phyloP scores from a whole-genome alignment of 1,140 invertebrate species.

The Drosophila kohkoa region DNA sequence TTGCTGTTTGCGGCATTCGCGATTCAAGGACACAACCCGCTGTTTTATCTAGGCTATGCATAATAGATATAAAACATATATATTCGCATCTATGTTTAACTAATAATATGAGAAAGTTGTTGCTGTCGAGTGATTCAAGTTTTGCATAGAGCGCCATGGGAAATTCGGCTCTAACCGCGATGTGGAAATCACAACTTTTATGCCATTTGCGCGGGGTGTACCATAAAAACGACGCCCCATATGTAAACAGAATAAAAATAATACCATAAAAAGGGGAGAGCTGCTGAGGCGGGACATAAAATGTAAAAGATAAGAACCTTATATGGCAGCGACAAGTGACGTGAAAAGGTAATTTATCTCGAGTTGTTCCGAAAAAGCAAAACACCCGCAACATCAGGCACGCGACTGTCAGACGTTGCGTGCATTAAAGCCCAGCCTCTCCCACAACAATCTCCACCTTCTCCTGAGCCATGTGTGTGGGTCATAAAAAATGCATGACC shows the following conservation, averaged over 20 bases:
- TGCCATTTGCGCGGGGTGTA: slow-evolving; percentile 1
- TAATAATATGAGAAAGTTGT: slow-evolving; percentile 31
- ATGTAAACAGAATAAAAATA: slow-evolving; percentile 33
- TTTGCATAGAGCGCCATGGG: not conserved
- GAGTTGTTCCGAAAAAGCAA: not conserved
- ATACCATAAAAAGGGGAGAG: not conserved
- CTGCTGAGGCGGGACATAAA: slow-evolving; percentile 24
- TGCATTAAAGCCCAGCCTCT: slow-evolving; percentile 18
- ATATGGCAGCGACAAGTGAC: slow-evolving; percentile 66
- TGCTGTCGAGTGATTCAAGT: not conserved
- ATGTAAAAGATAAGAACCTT: slow-evolving; percentile 58
- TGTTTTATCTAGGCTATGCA: slow-evolving; percentile 9
- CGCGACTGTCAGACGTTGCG: slow-evolving; percentile 51
- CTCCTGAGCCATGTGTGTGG: slow-evolving; percentile 29
- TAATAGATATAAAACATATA: slow-evolving; percentile 23
- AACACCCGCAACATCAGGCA: slow-evolving; percentile 26
- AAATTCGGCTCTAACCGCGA: not conserved
- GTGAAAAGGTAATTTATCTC: slow-evolving; percentile 72
- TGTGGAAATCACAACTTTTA: slow-evolving; percentile 35
- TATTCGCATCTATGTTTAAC: slow-evolving; percentile 14
- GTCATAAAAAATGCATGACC: slow-evolving; percentile 77
- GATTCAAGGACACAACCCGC: slow-evolving; percentile 35
- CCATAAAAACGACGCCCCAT: slow-evolving; percentile 34
- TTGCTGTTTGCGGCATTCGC: slow-evolving; percentile 3
- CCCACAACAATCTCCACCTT: slow-evolving; percentile 12